A percentile compares a stretch with the other conserved stretches of the same genome.
These are phyloP conservation scores for Cardiocondyla obscurior DNA, from an alignment of 1,140 invertebrate species.

Conservation along the genomic window DNA sequence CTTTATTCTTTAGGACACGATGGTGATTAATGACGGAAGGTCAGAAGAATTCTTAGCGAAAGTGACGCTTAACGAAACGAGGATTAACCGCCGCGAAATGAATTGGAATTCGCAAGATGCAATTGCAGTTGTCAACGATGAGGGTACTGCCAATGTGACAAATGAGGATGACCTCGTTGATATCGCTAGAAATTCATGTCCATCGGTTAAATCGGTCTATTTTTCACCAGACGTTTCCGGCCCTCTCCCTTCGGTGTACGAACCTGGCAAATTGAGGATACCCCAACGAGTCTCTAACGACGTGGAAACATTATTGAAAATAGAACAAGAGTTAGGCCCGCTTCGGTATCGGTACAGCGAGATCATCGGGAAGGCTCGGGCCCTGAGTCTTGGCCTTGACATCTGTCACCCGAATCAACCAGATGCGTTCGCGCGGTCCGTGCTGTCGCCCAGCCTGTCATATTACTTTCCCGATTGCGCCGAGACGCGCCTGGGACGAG, in stretches of 20 bases:
- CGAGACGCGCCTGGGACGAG: not conserved
- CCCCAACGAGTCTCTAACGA: slow-evolving; percentile 35
- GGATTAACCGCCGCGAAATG: not conserved
- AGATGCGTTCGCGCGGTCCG: not conserved
- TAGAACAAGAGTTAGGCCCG: slow-evolving; percentile 67
- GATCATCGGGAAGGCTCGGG: slow-evolving; percentile 61
- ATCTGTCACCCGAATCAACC: not conserved
- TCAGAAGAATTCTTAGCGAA: slow-evolving; percentile 5
- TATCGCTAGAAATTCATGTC: slow-evolving; percentile 61
- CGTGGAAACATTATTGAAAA: slow-evolving; percentile 59
- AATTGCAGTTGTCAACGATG: slow-evolving; percentile 29
- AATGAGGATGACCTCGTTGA: slow-evolving; percentile 54
- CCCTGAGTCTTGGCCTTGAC: slow-evolving; percentile 44
- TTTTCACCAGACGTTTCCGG: slow-evolving; percentile 42
- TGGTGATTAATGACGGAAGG: slow-evolving; percentile 31
- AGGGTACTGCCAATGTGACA: slow-evolving; percentile 5
- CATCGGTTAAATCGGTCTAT: slow-evolving; percentile 68
- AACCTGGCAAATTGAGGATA: not conserved
- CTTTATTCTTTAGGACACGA: slow-evolving; percentile 23
- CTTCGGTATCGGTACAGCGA: slow-evolving; percentile 63
- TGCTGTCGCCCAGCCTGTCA: not conserved
- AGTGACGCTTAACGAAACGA: slow-evolving; percentile 15
- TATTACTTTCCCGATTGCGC: not conserved
- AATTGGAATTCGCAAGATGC: not conserved
- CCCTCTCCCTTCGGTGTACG: not conserved